Evolutionary conservation across 1,140 invertebrate genomes (phyloP).

Genomic region (Cherax destructor): DNA sequence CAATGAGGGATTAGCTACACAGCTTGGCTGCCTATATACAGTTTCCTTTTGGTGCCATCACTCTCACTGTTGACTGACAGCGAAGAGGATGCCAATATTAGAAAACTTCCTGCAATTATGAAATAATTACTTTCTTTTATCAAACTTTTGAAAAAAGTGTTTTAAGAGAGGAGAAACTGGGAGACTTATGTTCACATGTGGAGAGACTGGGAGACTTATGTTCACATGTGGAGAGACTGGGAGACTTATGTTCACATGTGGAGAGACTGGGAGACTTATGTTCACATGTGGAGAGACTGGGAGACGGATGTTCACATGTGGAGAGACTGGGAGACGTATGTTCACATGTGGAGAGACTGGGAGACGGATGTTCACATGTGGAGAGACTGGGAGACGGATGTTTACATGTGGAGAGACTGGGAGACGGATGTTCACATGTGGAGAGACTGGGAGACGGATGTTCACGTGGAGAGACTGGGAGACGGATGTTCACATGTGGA

Average conservation of each 20-base stretch:
- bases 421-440: not conserved
- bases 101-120: not conserved
- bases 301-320: not conserved
- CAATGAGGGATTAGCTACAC: not conserved
- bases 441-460: not conserved
- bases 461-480: not conserved
- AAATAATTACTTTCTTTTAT: too few relatives aligned
- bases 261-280: not conserved
- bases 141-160: too few relatives aligned
- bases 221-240: not conserved
- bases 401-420: not conserved
- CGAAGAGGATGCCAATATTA: not conserved
- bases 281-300: not conserved
- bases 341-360: not conserved
- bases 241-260: not conserved
- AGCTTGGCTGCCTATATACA: not conserved
- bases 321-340: not conserved
- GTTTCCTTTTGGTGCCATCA: not conserved
- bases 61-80: not conserved
- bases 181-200: not conserved
- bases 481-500: not conserved
- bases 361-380: not conserved
- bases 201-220: not conserved
- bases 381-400: not conserved
- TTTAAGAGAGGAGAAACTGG: too few relatives aligned